phyloP scores from a whole-genome alignment of 2,113 vertebrate species.

The Pseudorectes ferrugineus region DNA sequence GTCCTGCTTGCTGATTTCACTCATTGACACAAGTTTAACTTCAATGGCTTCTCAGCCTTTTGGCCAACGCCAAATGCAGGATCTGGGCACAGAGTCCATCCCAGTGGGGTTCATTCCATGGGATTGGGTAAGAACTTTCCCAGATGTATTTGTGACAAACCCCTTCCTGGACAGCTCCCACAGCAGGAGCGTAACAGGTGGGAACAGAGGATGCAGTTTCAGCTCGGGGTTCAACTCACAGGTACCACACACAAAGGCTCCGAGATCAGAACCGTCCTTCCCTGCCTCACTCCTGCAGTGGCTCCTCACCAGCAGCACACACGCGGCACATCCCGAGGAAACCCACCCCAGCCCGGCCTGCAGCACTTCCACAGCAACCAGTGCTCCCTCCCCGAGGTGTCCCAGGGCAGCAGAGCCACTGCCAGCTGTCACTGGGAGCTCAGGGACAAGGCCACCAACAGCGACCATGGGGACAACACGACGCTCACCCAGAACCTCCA shows the following conservation, averaged over 20 bases:
- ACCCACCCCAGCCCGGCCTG: background rate
- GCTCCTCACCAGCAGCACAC: background rate
- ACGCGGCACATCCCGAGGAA: background rate
- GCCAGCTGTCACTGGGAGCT: background rate
- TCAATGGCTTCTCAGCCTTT: background rate
- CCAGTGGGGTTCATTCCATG: background rate
- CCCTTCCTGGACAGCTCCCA: background rate
- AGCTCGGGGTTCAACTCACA: background rate
- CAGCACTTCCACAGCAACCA: background rate
- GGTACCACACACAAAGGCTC: background rate
- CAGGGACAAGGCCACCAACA: background rate
- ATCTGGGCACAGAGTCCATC: background rate
- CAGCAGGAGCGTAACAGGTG: background rate
- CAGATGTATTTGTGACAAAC: background rate
- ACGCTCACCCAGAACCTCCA: background rate
- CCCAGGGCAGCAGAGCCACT: background rate
- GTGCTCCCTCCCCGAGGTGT: background rate
- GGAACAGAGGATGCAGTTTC: background rate
- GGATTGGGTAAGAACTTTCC: background rate
- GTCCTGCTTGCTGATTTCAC: background rate
- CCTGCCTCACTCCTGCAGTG: background rate
- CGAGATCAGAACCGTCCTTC: accelerated
- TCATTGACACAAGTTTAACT: background rate
- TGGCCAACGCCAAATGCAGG: background rate
- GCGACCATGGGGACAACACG: accelerated